phyloP scores from a whole-genome alignment of 1,140 invertebrate species.

The Zaprionus taronus region DNA sequence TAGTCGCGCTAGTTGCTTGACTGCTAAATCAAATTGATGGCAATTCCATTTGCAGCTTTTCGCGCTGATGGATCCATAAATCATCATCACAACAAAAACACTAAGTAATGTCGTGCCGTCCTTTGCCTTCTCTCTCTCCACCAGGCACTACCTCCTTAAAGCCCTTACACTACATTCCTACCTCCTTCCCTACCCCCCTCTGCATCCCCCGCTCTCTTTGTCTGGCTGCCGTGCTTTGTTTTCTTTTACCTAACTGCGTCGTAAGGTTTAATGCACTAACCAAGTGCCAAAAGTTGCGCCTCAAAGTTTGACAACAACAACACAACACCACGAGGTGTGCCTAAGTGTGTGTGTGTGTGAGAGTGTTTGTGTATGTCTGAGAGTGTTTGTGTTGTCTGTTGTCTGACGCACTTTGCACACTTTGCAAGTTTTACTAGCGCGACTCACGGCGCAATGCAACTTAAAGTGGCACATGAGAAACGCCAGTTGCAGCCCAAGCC shows the following conservation, averaged over 20 bases:
- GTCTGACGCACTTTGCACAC: conserved; percentile 4
- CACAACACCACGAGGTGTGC: background rate
- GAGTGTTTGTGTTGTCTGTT: conserved; percentile 1
- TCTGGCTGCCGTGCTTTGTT: background rate
- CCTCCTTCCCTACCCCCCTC: background rate
- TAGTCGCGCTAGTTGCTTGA: background rate
- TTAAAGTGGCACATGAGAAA: conserved; percentile 35
- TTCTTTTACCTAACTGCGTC: conserved; percentile 22
- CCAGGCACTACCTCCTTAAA: no score
- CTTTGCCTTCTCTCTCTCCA: background rate
- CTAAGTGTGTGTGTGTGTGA: background rate
- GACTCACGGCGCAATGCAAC: conserved; percentile 31
- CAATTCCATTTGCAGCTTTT: conserved; percentile 14
- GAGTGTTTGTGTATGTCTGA: background rate
- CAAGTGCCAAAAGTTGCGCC: conserved; percentile 50
- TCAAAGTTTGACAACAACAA: conserved; percentile 14
- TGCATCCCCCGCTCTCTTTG: background rate
- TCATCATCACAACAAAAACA: conserved; percentile 24
- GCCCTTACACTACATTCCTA: no score
- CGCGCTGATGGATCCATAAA: conserved; percentile 25
- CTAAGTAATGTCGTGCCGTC: conserved; percentile 13
- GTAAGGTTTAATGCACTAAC: conserved; percentile 53
- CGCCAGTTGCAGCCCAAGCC: conserved; percentile 7
- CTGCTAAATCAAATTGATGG: conserved; percentile 20
- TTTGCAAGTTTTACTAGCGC: conserved; percentile 3